A percentile compares a stretch with the other conserved stretches of the same genome.
These are phyloP conservation scores for Argyresthia goedartella DNA, from an alignment of 2,888 invertebrate species.

Conservation along the genomic window DNA sequence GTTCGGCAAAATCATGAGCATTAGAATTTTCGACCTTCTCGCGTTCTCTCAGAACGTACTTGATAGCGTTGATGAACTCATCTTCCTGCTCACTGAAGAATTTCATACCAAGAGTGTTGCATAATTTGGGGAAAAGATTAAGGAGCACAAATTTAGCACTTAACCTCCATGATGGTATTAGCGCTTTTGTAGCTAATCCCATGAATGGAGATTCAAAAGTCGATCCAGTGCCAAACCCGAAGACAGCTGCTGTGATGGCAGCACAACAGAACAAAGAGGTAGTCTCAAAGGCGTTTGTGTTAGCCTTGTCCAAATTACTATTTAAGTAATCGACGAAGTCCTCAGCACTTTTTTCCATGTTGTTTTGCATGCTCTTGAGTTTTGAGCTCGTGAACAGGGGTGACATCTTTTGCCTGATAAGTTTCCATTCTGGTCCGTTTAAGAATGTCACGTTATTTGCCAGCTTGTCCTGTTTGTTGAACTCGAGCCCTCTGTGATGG, in stretches of 20 bases:
- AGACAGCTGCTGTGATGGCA: constrained; percentile 38
- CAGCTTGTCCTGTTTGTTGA: constrained; percentile 30
- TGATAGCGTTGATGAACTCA: constrained; percentile 38
- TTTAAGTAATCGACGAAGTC: constrained; percentile 33
- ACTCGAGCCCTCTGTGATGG: constrained; percentile 29
- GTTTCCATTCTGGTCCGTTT: constrained; percentile 40
- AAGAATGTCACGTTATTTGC: constrained; percentile 39
- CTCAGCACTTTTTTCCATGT: constrained; percentile 35
- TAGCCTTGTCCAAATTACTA: constrained; percentile 21
- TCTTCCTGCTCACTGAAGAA: constrained; percentile 29
- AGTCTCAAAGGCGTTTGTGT: constrained; percentile 20
- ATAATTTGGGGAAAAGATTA: constrained; percentile 16
- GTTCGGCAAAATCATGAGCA: constrained; percentile 39
- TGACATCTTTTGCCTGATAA: constrained; percentile 38
- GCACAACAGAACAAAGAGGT: constrained; percentile 29
- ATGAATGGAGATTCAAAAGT: constrained; percentile 40
- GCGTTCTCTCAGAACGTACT: constrained; percentile 30
- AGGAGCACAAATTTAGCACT: constrained; percentile 24
- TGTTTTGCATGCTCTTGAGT: constrained; percentile 44
- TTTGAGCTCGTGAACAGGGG: constrained; percentile 42
- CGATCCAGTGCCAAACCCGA: constrained; percentile 36
- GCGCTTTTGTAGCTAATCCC: constrained; percentile 20
- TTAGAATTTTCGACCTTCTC: constrained; percentile 20
- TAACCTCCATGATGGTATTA: constrained; percentile 15
- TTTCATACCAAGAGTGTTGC: constrained; percentile 24